Evolutionary conservation across 2,113 vertebrate species (phyloP).

Genomic region (Cephalopholis sonnerati): DNA sequence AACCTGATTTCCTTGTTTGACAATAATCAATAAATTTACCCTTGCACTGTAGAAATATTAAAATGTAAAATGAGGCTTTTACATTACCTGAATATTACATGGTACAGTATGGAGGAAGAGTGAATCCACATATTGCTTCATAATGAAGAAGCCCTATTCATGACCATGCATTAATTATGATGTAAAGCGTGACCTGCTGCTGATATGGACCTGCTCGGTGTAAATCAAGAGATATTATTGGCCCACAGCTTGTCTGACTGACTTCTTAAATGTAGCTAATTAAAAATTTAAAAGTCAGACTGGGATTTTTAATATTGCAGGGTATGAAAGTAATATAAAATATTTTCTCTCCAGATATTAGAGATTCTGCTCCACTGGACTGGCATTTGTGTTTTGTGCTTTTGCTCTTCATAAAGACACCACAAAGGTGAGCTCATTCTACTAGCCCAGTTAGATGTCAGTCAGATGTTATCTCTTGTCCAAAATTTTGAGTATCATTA

Average conservation of each 20-base stretch:
- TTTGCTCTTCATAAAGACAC: slow-evolving; percentile 3
- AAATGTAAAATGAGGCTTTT: slow-evolving; percentile 36
- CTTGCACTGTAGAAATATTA: neutral
- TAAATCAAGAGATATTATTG: slow-evolving; percentile 58
- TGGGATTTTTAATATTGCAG: slow-evolving; percentile 51
- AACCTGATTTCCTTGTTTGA: slow-evolving; percentile 5
- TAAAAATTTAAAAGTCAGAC: slow-evolving; percentile 59
- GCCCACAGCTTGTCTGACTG: slow-evolving; percentile 53
- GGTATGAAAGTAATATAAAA: slow-evolving; percentile 31
- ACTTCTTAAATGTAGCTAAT: slow-evolving; percentile 59
- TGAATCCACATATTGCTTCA: slow-evolving; percentile 40
- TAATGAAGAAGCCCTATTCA: slow-evolving; percentile 66
- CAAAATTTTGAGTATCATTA: neutral
- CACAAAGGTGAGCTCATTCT: neutral
- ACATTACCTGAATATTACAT: slow-evolving; percentile 50
- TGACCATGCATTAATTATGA: slow-evolving; percentile 68
- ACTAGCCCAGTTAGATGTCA: neutral
- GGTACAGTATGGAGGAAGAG: slow-evolving; percentile 20
- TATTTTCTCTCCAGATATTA: slow-evolving; percentile 21
- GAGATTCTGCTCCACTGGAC: slow-evolving; percentile 10
- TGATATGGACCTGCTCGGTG: slow-evolving; percentile 52
- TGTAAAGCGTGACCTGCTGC: slow-evolving; percentile 60
- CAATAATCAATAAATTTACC: neutral
- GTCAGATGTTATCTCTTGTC: neutral
- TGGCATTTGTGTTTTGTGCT: slow-evolving; percentile 15